Evolutionary conservation across 2,888 invertebrate genomes (phyloP).

Genomic region (Campoplex capitator): DNA sequence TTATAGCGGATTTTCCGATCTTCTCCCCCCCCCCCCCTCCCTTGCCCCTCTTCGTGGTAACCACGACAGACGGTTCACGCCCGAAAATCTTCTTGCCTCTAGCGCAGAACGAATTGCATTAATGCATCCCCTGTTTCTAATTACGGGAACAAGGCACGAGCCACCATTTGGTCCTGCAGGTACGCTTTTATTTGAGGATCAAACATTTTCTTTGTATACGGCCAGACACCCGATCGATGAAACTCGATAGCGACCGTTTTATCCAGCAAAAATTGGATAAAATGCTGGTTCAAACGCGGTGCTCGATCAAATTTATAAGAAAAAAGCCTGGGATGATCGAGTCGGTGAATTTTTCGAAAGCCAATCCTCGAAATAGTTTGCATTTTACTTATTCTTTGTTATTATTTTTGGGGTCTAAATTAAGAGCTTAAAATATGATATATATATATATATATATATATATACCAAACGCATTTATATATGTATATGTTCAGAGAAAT

Average conservation of each 20-base stretch:
- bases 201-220: not conserved
- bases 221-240: not conserved
- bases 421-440: too few relatives aligned
- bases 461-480: too few relatives aligned
- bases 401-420: too few relatives aligned
- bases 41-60: conserved; percentile 57
- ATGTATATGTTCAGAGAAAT: too few relatives aligned
- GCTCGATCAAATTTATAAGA: too few relatives aligned
- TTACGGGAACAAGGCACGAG: conserved; percentile 55
- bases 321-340: too few relatives aligned
- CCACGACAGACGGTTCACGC: conserved; percentile 80
- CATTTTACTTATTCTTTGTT: too few relatives aligned
- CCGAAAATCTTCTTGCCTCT: conserved; percentile 32
- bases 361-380: too few relatives aligned
- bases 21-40: too few relatives aligned
- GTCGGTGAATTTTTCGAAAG: too few relatives aligned
- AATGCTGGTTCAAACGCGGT: not conserved
- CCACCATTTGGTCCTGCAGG: not conserved
- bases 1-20: conserved; percentile 46
- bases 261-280: not conserved
- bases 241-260: not conserved
- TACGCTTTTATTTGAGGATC: not conserved
- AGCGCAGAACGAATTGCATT: conserved; percentile 78
- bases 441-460: too few relatives aligned
- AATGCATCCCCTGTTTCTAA: conserved; percentile 73